A percentile compares a stretch with the other conserved stretches of the same genome.
Conservation (phyloP, 1,140 invertebrate species). For the Drosophila obscura region DNA sequence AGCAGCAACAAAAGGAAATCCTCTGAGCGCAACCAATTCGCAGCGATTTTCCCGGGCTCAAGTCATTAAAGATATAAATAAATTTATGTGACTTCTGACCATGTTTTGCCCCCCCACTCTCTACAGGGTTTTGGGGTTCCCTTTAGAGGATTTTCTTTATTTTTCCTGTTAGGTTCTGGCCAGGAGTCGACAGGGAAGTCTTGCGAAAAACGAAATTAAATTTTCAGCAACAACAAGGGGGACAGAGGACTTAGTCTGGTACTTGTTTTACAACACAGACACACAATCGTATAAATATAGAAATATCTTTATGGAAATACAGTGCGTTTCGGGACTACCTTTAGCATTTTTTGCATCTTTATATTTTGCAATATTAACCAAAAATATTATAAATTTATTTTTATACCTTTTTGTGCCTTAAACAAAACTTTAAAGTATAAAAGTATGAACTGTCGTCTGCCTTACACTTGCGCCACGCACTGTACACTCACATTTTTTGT, state of each 20-base stretch:
- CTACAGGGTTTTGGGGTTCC: background rate
- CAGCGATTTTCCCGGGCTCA: conserved; percentile 73
- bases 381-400: background rate
- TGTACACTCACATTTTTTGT: conserved; percentile 34
- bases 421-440: no score
- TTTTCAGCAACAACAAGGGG: conserved; percentile 30
- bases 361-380: background rate
- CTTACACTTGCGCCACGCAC: conserved; percentile 8
- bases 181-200: background rate
- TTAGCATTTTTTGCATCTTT: background rate
- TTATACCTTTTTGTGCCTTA: no score
- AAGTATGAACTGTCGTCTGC: conserved; percentile 14
- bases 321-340: background rate
- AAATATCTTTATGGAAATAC: background rate
- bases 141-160: conserved; percentile 3
- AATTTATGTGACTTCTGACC: conserved; percentile 81
- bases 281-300: background rate
- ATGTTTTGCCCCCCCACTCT: conserved; percentile 50
- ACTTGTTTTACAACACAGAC: background rate
- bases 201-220: conserved; percentile 34
- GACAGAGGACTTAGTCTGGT: no score
- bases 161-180: background rate
- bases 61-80: conserved; percentile 83
- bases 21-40: conserved; percentile 63
- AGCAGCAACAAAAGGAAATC: conserved; percentile 37